These are phyloP conservation scores for Mechanitis messenoides DNA, from an alignment of 2,888 invertebrate genomes.

Conservation along the genomic window DNA sequence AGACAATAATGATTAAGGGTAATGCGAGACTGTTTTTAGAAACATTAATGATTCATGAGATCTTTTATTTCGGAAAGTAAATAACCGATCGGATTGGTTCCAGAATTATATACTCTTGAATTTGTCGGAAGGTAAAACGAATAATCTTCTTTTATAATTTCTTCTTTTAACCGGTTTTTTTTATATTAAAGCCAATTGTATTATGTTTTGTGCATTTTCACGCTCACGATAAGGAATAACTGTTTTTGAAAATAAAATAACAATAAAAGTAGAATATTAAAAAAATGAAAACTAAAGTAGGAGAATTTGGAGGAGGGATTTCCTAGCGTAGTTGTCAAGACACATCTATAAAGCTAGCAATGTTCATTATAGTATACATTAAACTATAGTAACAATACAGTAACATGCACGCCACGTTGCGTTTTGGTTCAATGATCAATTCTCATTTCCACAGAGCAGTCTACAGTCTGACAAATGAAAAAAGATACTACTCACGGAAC, in stretches of 20 bases:
- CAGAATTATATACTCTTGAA: conserved; percentile 26
- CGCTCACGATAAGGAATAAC: conserved; percentile 23
- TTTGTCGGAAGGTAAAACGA: conserved; percentile 27
- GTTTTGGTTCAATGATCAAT: conserved; percentile 71
- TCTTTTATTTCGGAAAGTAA: conserved; percentile 46
- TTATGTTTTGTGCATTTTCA: conserved; percentile 22
- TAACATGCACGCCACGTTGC: conserved; percentile 73
- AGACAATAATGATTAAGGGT: conserved; percentile 65
- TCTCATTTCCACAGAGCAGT: conserved; percentile 40
- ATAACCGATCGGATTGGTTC: conserved; percentile 31
- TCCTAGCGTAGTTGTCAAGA: conserved; percentile 63
- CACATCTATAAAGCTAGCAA: conserved; percentile 74
- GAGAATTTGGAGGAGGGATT: conserved; percentile 61
- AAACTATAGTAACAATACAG: conserved; percentile 71
- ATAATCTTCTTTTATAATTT: conserved; percentile 38
- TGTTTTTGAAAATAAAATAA: conserved; percentile 28
- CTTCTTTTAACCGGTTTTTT: conserved; percentile 26
- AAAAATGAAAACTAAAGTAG: conserved; percentile 36
- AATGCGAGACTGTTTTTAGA: conserved; percentile 70
- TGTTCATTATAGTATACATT: conserved; percentile 60
- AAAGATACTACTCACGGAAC: conserved; percentile 39
- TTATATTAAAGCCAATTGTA: conserved; percentile 35
- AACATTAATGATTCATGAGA: conserved; percentile 66
- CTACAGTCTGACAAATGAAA: conserved; percentile 38
- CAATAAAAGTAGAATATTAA: conserved; percentile 37